Conservation (phyloP, 1,140 invertebrate genomes). For the Zaprionus camerounensis region DNA sequence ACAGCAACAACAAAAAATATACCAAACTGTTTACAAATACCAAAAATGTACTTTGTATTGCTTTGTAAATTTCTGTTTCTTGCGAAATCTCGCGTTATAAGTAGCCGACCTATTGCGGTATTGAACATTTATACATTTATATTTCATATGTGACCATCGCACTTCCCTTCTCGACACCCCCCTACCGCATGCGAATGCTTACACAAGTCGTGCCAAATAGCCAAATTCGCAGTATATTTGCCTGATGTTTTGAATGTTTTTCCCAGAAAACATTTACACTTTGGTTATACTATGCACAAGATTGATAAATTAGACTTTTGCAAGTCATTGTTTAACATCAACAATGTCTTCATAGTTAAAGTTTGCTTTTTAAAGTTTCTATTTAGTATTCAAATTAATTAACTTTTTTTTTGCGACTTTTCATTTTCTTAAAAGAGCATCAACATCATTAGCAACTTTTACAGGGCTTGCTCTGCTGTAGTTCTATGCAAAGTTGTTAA, state of each 20-base stretch:
- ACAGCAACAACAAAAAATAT: constrained; percentile 3
- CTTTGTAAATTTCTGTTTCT: constrained; percentile 33
- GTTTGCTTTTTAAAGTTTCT: background rate
- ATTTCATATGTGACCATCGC: constrained; percentile 26
- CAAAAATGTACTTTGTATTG: constrained; percentile 44
- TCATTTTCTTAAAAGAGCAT: background rate
- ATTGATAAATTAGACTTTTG: background rate
- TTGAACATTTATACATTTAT: constrained; percentile 55
- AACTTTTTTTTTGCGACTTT: background rate
- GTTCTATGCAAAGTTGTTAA: background rate
- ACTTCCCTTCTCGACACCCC: background rate
- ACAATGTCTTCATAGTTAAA: background rate
- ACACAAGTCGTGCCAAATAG: constrained; percentile 25
- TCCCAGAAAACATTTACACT: background rate
- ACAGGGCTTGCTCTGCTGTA: background rate
- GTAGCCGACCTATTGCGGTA: constrained; percentile 35
- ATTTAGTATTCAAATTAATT: background rate
- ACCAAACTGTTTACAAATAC: constrained; percentile 26
- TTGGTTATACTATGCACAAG: background rate
- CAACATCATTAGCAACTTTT: background rate
- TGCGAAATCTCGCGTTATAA: constrained; percentile 57
- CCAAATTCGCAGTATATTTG: constrained; percentile 23
- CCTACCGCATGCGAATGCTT: background rate
- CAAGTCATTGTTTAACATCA: background rate
- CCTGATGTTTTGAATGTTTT: constrained; percentile 14